Base-by-base conservation (phyloP, 2,797 vertebrate genomes). In the Tinamus major region DNA sequence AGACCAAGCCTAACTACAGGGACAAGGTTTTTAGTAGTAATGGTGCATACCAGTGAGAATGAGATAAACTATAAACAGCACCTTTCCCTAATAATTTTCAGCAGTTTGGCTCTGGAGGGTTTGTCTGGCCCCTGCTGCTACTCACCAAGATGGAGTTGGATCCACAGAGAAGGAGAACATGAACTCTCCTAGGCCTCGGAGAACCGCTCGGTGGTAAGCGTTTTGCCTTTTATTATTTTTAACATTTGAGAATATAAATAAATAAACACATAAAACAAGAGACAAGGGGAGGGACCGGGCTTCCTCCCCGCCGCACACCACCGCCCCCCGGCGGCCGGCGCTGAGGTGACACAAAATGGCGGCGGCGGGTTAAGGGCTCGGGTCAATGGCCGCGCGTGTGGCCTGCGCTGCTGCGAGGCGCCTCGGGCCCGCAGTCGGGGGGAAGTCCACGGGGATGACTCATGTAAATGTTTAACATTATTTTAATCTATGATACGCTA, bases 141-240 rank as follows among this genome's bases (percentile, higher is more conserved):
- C 74, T 83, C n/a, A 55, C 56, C 64, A 19, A 23, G 29, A 26
- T 55, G 18, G 31, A 41, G 41, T 13, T 79, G 33, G 37, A n/a
- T 15, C 29, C 48, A 3, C 1, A 2, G 46, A 35, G 16, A 3
- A 42, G 61, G 24, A 79, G 29, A 62, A 59, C 6, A 3, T 37
- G 76, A 44, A 81, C 39, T 3, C 17, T 6, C 13, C 18, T 18
- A 27, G 23, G 33, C 13, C 35, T 33, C 27, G 26, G 33, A 61
- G 55, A 41, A 12, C 11, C 21, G 29, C 1, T 1, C 3, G 20
- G 9, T 39, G 39, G 19, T 10, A n/a, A n/a, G 2, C 8, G 3
- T 7, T 88, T 53, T 35, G 33, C 21, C 13, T 44, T 58, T 65
- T 62, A 42, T 23, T 56, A 27, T 31, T 51, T 46, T 13, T 27